Evolutionary conservation across 2,888 invertebrate species (phyloP).

Genomic region (Crematogaster levior): DNA sequence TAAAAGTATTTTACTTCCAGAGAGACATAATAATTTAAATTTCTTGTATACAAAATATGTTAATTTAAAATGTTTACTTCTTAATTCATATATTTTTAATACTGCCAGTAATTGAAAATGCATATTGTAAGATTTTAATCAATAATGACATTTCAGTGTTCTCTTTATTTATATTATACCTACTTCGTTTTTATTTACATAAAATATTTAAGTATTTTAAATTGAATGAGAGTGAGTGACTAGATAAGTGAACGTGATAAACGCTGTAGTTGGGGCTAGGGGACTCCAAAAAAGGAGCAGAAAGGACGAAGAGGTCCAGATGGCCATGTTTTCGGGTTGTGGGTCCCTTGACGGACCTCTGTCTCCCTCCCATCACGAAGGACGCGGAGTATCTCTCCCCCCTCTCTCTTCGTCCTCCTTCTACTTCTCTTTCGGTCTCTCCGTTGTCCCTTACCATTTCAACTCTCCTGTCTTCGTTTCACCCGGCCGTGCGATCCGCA

Average conservation of each 20-base stretch:
- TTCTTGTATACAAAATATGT: too few relatives aligned
- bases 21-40: too few relatives aligned
- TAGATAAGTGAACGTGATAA: slow-evolving; percentile 12
- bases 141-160: not conserved
- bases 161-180: not conserved
- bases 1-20: too few relatives aligned
- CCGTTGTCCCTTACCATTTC: slow-evolving; percentile 72
- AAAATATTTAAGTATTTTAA: not conserved
- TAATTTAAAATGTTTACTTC: not conserved
- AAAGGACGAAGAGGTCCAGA: slow-evolving; percentile 24
- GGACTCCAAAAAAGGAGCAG: slow-evolving; percentile 25
- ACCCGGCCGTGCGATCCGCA: slow-evolving; percentile 75
- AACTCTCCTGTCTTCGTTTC: slow-evolving; percentile 73
- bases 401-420: slow-evolving; percentile 53
- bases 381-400: slow-evolving; percentile 68
- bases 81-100: not conserved
- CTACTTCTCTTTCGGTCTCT: slow-evolving; percentile 72
- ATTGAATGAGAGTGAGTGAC: not conserved
- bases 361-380: slow-evolving; percentile 63
- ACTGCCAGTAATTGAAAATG: not conserved
- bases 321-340: slow-evolving; percentile 55
- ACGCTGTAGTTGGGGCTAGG: not conserved
- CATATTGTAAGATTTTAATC: not conserved
- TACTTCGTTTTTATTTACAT: not conserved
- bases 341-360: slow-evolving; percentile 70